A percentile compares a stretch with the other conserved stretches of the same genome.
These are phyloP conservation scores for Aviceda subcristata DNA, from an alignment of 2,113 vertebrate genomes.

Conservation along the genomic window DNA sequence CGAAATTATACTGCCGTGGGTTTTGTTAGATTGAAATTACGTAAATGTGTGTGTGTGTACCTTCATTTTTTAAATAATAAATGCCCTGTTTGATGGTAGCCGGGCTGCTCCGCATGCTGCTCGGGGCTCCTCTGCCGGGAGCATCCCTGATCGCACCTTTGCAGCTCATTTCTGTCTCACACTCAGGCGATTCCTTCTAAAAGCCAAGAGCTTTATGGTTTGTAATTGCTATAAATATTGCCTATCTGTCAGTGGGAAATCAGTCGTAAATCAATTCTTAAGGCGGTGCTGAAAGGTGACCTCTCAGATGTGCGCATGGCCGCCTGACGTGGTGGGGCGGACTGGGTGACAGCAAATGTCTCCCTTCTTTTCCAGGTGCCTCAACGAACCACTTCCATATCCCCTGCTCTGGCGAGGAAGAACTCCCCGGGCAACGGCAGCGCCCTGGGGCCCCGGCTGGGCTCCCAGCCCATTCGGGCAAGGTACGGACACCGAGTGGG, in stretches of 20 bases:
- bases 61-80: not conserved
- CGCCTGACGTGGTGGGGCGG: not conserved
- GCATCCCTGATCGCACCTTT: not conserved
- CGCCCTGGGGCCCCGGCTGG: constrained; percentile 84
- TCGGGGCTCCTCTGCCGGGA: not conserved
- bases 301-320: not conserved
- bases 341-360: not conserved
- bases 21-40: not conserved
- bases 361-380: constrained; percentile 83
- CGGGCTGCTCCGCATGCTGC: not conserved
- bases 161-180: not conserved
- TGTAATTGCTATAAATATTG: not conserved
- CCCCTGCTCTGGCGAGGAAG: constrained; percentile 93
- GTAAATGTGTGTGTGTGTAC: not conserved
- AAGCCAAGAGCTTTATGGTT: not conserved
- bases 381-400: constrained; percentile 98
- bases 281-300: not conserved
- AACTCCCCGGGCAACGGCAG: constrained; percentile 93
- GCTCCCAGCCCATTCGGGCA: constrained; percentile 91
- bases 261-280: not conserved
- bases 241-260: not conserved
- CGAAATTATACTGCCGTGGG: not conserved
- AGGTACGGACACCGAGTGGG: constrained; percentile 74
- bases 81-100: not conserved
- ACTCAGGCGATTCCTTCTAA: not conserved